Evolutionary conservation across 2,888 invertebrate species (phyloP), one percentile per base, ranked within the genome.

Genomic region (Nephrotoma guestfalica): DNA sequence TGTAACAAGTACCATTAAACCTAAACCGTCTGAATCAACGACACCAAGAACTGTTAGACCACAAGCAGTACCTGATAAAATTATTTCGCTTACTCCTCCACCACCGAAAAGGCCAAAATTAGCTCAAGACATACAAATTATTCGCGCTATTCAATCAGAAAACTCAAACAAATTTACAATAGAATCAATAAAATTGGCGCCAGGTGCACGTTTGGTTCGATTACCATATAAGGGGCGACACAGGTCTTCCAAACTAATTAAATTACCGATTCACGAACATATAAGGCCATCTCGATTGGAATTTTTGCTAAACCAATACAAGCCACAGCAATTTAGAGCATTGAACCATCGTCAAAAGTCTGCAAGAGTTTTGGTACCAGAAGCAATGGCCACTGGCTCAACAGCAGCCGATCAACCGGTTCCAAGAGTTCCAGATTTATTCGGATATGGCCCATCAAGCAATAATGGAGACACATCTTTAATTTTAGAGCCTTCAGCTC

Each of bases 401-500:
- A 91, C 91, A 41, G 89, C 90, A n/a, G 90, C 89, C 2, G 89
- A 89, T 0, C 89, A 89, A 41, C 90, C 89, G 9, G 51, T 87
- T 43, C 86, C 87, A 86, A 6, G 41, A 47, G 89, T 91, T 47
- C 90, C 91, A 0, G 90, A 91, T 86, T 11, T 41, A 71, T 86
- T 86, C 41, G 45, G 45, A 30, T 40, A 45, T 51, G 41, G 51
- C n/a, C 87, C 84, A 87, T 7, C 41, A 7, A 85, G 42, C 0
- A 86, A 43, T n/a, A 85, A 86, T 9, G 86, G 86, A 2, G 87
- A 87, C 57, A 89, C 93, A 0, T 92, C 93, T 0, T 89, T 94
- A 6, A 92, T 94, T 88, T 89, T 96, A 88, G 94, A 93, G 88
- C 96, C 96, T 0, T 92, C 93, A 86, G 95, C 96, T 40, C 93